Evolutionary conservation across 2,113 vertebrate genomes (phyloP).

Genomic region (Gambusia holbrooki): DNA sequence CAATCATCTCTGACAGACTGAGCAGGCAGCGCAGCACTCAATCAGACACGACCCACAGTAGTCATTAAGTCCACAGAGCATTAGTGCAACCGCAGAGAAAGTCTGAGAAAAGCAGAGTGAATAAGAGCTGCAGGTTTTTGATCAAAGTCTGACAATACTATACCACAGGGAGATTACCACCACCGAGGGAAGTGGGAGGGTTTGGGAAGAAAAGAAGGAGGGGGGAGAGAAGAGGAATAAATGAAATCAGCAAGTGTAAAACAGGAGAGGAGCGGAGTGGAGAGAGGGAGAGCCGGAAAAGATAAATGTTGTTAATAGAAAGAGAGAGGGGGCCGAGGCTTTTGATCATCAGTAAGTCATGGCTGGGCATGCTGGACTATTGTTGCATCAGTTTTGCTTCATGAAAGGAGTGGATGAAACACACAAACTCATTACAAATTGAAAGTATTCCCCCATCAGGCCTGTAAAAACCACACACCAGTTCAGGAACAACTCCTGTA

Average conservation of each 20-base stretch:
- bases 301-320: slow-evolving; percentile 32
- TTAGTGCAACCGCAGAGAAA: slow-evolving; percentile 25
- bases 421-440: slow-evolving; percentile 45
- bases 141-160: slow-evolving; percentile 64
- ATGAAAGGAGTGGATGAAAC: slow-evolving; percentile 50
- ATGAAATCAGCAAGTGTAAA: slow-evolving; percentile 37
- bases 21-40: slow-evolving; percentile 2
- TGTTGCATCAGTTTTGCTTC: slow-evolving; percentile 66
- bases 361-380: slow-evolving; percentile 25
- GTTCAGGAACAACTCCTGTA: too few species aligned
- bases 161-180: slow-evolving; percentile 52
- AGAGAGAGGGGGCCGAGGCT: slow-evolving; percentile 21
- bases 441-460: slow-evolving; percentile 37
- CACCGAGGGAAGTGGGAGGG: slow-evolving; percentile 28
- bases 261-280: background rate
- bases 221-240: slow-evolving; percentile 37
- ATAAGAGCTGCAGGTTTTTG: slow-evolving; percentile 45
- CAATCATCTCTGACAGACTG: background rate
- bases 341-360: slow-evolving; percentile 63
- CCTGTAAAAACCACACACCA: background rate
- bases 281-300: slow-evolving; percentile 18
- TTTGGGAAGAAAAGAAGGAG: slow-evolving; percentile 6
- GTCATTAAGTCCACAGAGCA: slow-evolving; percentile 56
- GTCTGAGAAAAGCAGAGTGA: slow-evolving; percentile 46
- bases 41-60: slow-evolving; percentile 32